A percentile compares a stretch with the other conserved stretches of the same genome.
phyloP scores from a whole-genome alignment of 2,113 vertebrate species.

The Notarius quadriscutis region DNA sequence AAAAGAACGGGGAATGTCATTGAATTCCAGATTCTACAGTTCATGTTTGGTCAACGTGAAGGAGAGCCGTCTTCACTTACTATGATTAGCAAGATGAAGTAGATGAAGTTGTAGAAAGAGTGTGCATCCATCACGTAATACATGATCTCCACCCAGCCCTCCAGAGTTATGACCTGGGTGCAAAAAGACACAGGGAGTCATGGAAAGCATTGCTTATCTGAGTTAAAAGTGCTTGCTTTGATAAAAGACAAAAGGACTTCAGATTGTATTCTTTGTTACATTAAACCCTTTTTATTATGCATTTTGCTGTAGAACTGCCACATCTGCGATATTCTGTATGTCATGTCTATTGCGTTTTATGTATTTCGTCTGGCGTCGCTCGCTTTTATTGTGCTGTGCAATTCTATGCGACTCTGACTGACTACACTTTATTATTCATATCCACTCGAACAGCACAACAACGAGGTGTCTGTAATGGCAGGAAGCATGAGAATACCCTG shows the following conservation, averaged over 20 bases:
- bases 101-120: slow-evolving; percentile 99
- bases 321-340: neutral
- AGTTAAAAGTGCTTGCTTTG: neutral
- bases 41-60: neutral
- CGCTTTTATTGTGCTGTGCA: neutral
- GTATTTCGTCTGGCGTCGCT: neutral
- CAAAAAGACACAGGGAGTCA: neutral
- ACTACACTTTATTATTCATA: neutral
- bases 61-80: slow-evolving; percentile 76
- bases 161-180: slow-evolving; percentile 90
- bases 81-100: slow-evolving; percentile 97
- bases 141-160: slow-evolving; percentile 99
- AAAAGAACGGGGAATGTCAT: too few species aligned
- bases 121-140: slow-evolving; percentile 99
- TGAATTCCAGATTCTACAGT: neutral
- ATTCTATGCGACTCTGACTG: neutral
- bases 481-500: slow-evolving; percentile 10
- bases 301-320: neutral
- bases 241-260: slow-evolving; percentile 1
- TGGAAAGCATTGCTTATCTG: neutral
- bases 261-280: neutral
- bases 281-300: neutral
- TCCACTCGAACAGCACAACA: neutral
- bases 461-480: neutral
- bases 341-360: neutral